Base-by-base conservation (phyloP, 2,888 invertebrate species). In the Idaea biselata region DNA sequence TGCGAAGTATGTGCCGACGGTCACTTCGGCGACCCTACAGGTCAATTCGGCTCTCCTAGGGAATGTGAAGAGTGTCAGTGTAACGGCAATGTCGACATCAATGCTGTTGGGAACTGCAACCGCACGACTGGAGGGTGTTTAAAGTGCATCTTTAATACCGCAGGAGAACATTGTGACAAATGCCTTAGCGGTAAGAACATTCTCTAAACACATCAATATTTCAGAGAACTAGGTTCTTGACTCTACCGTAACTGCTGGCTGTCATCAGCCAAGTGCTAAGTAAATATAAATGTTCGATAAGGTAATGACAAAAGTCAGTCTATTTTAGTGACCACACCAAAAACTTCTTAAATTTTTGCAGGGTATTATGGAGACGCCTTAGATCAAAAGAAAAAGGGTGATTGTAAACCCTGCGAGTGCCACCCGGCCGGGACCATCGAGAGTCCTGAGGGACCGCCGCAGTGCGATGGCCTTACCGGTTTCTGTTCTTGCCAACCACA, bases 1-100 rank as follows among this genome's bases (percentile, higher is more conserved):
- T 99, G 99, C 83, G 99, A 99, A 78, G 94, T 96, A 17, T 99
- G 99, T 80, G 96, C 98, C 3, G 99, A 99, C 83, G 99, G 99
- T 1, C 99, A 96, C 91, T 99, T 95, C 82, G 99, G 99, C 0
- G 98, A 99, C 84, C 99, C 99, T 0, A 95, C 94, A 7, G 97
- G 97, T 0, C 90, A 94, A 62, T 98, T 94, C 80, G 99, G 99
- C 80, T 97, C 98, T 0, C 69, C 74, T 14, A 94, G 95, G 58
- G 95, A 96, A 61, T 98, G 99, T 77, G 94, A 94, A 68, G 95
- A 95, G 33, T 99, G 99, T 82, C 96, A 97, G 68, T 99, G 99
- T 80, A 98, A 97, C 78, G 96, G 96, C 53, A 99, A 99, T 80
- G 97, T 98, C 16, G 98, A 98, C 82, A 95, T 96, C 0, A 99